Evolutionary conservation across 2,888 invertebrate genomes (phyloP), one percentile per base, ranked within the genome.

Genomic region (Uropetala carovei): DNA sequence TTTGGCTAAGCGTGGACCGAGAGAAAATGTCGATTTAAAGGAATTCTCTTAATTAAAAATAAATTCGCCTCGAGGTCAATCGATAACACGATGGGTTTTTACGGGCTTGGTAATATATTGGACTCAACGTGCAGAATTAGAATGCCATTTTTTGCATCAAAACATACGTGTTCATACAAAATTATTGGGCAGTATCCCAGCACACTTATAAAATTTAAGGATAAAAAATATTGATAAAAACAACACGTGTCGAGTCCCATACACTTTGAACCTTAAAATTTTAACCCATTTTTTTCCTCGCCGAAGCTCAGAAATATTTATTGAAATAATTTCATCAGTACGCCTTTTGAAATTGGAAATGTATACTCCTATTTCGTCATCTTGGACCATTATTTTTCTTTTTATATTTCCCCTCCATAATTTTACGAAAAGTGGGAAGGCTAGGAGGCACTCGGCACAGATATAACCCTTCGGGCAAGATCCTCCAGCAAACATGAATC

Each of bases 21-120:
- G 68, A 68, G 75, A 89, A 89, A 89, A 89, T 68, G 64, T 68
- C 89, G 89, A 89, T 89, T 89, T 89, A 43, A 64, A 56, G 89
- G 89, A 59, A 86, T 86, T 86, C 86, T 89, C 68, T 64, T 89
- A 89, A 89, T 89, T 89, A 89, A 89, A 89, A 89, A 89, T 89
- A 68, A 89, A 89, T 89, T 89, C 43, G 43, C 64, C 43, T 56
- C n/a, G 68, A 89, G 89, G 64, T 13, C 89, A 89, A 89, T 89
- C 89, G 64, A 89, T 89, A 64, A 68, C n/a, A 30, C 60, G 18
- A 60, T 60, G 60, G 68, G 68, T 68, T 68, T 64, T 68, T 68
- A 68, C 18, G 13, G 13, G 22, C 11, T 75, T 27, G 22, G 27
- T 75, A 75, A 75, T 13, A 75, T 27, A 75, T 75, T 30, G 60